These are phyloP conservation scores for Magallana ariakensis DNA, from an alignment of 1,140 invertebrate genomes.

Conservation along the genomic window DNA sequence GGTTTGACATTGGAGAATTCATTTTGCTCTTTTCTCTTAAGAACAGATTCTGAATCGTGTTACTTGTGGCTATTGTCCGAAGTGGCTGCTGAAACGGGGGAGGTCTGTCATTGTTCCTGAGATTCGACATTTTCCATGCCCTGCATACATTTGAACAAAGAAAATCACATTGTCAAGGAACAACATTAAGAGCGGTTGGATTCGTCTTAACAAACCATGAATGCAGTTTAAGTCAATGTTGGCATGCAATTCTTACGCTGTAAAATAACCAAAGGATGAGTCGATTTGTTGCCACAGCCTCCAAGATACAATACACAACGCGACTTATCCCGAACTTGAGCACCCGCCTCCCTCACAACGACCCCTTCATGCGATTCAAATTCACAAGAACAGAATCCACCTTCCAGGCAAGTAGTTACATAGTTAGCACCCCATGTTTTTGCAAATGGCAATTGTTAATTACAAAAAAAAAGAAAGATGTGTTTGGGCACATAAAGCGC, in stretches of 20 bases:
- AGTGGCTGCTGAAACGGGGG: slow-evolving; percentile 49
- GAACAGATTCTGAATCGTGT: slow-evolving; percentile 46
- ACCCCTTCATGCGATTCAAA: slow-evolving; percentile 40
- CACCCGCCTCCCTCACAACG: slow-evolving; percentile 47
- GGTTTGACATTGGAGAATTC: slow-evolving; percentile 68
- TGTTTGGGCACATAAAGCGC: slow-evolving; percentile 56
- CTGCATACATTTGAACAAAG: slow-evolving; percentile 40
- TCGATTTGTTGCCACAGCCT: slow-evolving; percentile 36
- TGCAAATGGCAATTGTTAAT: slow-evolving; percentile 42
- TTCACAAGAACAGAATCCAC: slow-evolving; percentile 32
- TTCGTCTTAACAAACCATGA: slow-evolving; percentile 8
- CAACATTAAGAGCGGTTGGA: not conserved
- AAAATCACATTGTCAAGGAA: slow-evolving; percentile 32
- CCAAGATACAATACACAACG: slow-evolving; percentile 32
- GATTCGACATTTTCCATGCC: slow-evolving; percentile 43
- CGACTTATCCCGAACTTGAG: slow-evolving; percentile 26
- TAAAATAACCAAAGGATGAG: not conserved
- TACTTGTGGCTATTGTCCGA: slow-evolving; percentile 56
- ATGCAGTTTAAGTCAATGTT: slow-evolving; percentile 1
- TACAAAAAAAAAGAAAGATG: slow-evolving; percentile 56
- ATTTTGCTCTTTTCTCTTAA: slow-evolving; percentile 44
- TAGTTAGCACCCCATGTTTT: slow-evolving; percentile 40
- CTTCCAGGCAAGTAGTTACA: slow-evolving; percentile 40
- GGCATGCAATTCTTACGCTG: slow-evolving; percentile 39
- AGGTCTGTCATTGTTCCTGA: slow-evolving; percentile 44